Evolutionary conservation across 2,113 vertebrate genomes (phyloP), one percentile per base, ranked within the genome.

Genomic region (Lepisosteus oculatus): DNA sequence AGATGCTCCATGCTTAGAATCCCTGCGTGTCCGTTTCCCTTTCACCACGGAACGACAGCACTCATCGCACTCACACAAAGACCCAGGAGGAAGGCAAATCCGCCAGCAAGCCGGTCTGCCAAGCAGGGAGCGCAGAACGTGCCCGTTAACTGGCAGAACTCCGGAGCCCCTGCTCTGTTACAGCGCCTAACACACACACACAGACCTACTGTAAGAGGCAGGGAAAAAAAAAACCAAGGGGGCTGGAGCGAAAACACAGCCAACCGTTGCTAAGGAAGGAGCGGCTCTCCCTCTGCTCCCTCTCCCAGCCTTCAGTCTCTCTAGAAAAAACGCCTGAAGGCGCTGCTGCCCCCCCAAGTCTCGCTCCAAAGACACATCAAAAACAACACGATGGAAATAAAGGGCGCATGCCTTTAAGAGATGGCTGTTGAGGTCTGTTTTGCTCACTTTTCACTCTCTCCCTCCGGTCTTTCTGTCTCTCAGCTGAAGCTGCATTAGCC

Each of bases 1-100:
- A 97, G 90, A 74, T 93, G 97, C 90, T 98, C 97, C 97, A 99
- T 99, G 85, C 89, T 92, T 77, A 67, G 63, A 66, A 59, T 76
- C 71, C 82, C 78, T 6, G 76, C 56, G 57, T 55, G 73, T 74
- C 47, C 9, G 47, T 78, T 66, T n/a, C 61, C 63, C 68, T 79
- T 78, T 90, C 86, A 88, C 80, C 81, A 54, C 55, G 79, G 68
- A 85, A 85, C 77, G 78, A 77, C 75, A 72, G 76, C 78, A 72
- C 78, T 87, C 91, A 91, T 95, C 84, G 76, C 89, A 29, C 29
- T 29, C 84, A 90, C 61, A 70, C 44, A 41, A 12, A 56, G 43
- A 13, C 42, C 54, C 72, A 14, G 65, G 55, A 69, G 13, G 3
- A 42, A 56, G 55, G 11, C 14, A n/a, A 11, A 9, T 51, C 9